A percentile compares a stretch with the other conserved stretches of the same genome.
phyloP scores from a whole-genome alignment of 2,888 invertebrate genomes.

The Xestia ashworthii region DNA sequence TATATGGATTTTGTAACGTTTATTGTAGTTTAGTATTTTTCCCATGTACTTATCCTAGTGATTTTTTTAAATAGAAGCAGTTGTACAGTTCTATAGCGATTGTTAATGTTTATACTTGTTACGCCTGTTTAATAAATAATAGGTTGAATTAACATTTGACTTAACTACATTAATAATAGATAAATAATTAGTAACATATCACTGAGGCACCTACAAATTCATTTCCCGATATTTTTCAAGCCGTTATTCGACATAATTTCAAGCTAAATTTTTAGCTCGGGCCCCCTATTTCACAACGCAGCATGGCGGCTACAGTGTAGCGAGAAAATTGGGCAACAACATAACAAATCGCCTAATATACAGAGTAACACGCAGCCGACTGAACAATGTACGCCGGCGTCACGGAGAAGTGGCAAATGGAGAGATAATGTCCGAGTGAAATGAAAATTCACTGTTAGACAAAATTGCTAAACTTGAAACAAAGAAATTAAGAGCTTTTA shows the following conservation, averaged over 20 bases:
- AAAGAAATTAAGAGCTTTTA: neutral
- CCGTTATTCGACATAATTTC: constrained; percentile 44
- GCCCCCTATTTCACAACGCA: constrained; percentile 48
- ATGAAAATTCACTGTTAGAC: neutral
- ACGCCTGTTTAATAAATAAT: neutral
- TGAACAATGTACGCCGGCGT: constrained; percentile 61
- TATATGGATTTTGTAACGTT: neutral
- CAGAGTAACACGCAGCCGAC: constrained; percentile 65
- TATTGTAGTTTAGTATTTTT: neutral
- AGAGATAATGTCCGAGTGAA: constrained; percentile 19
- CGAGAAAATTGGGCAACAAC: constrained; percentile 63
- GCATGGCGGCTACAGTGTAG: constrained; percentile 33
- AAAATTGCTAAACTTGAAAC: neutral
- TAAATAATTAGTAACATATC: neutral
- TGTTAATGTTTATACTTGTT: neutral
- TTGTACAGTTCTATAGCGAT: neutral
- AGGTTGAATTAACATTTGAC: neutral
- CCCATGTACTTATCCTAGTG: neutral
- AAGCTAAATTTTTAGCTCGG: constrained; percentile 29
- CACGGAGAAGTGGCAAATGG: constrained; percentile 49
- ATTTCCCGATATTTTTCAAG: constrained; percentile 31
- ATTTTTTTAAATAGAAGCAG: neutral
- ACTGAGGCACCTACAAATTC: constrained; percentile 20
- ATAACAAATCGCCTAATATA: constrained; percentile 67
- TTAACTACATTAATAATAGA: neutral